Evolutionary conservation across 37 sponge, comb jelly and placozoan species (phyloP), one percentile per base, ranked within the genome.

Genomic region (Halichondria panicea): DNA sequence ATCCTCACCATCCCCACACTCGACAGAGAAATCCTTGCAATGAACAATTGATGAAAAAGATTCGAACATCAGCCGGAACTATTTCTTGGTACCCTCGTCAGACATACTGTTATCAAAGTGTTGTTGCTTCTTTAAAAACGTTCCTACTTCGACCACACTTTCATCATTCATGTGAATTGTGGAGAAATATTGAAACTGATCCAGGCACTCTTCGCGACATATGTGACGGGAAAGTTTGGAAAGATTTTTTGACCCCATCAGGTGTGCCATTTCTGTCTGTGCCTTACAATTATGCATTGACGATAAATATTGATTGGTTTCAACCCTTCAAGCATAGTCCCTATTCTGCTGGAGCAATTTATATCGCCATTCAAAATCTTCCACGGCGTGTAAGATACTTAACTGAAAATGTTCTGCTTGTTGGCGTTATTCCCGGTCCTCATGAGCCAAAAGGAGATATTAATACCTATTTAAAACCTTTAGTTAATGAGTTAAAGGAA

Each of bases 291-390:
- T n/a, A n/a, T n/a, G n/a, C n/a, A n/a, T n/a, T n/a, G n/a, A n/a
- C n/a, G n/a, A n/a, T 86, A 32, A 86, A 86, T 78, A 80, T 86
- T 40, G 81, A 81, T 66, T 81, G 81, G 81, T 81, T 81, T 37
- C 55, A 68, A 46, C 72, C 72, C 27, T 69, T 46, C 50, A 58
- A 74, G 32, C 56, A 78, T 4, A 56, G 38, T 27, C 61, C 57
- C 36, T 86, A 86, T 63, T 86, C 86, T 56, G 75, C 79, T 33
- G 86, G 86, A 34, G 74, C 80, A 1, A 65, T 86, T n/a, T 86
- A 86, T 46, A 44, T 86, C 19, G 41, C 71, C 38, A 79, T 86
- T 72, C 80, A 73, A 65, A 86, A 86, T 43, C 56, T 86, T 15
- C 86, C 79, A 38, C 63, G 78, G 11, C 13, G 43, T 37, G n/a